These are phyloP conservation scores for Lysandra bellargus DNA, from an alignment of 2,888 invertebrate genomes.

Conservation along the genomic window DNA sequence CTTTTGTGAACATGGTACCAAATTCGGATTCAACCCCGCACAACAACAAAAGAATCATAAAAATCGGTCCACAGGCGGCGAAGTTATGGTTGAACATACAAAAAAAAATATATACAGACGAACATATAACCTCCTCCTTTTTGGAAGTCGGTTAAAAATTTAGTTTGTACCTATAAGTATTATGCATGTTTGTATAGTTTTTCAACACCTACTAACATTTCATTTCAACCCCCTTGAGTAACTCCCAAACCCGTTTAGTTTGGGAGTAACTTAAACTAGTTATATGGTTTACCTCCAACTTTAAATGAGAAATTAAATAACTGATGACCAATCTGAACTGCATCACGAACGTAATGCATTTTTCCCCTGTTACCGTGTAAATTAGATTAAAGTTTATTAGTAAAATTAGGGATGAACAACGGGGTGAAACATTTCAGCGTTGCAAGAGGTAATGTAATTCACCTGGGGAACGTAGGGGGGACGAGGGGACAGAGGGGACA, in stretches of 20 bases:
- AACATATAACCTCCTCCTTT: too few species aligned
- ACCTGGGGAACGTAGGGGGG: neutral
- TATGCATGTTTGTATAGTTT: too few species aligned
- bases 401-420: conserved; percentile 16
- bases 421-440: conserved; percentile 4
- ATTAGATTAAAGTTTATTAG: conserved; percentile 10
- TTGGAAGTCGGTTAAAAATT: too few species aligned
- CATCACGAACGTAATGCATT: neutral
- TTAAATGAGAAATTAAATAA: conserved; percentile 7
- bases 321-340: neutral
- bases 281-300: neutral
- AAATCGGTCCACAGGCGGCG: too few species aligned
- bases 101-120: too few species aligned
- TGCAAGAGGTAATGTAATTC: conserved; percentile 30
- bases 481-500: neutral
- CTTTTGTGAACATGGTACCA: too few species aligned
- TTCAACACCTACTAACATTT: neutral
- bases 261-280: neutral
- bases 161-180: too few species aligned
- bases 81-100: too few species aligned
- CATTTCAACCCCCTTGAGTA: neutral
- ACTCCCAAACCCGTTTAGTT: neutral
- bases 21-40: too few species aligned
- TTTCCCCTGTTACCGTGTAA: neutral
- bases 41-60: too few species aligned